Percentiles rank a stretch among this genome's conserved stretches.
phyloP scores from a whole-genome alignment of 2,113 vertebrate genomes.

The Polyodon spathula region DNA sequence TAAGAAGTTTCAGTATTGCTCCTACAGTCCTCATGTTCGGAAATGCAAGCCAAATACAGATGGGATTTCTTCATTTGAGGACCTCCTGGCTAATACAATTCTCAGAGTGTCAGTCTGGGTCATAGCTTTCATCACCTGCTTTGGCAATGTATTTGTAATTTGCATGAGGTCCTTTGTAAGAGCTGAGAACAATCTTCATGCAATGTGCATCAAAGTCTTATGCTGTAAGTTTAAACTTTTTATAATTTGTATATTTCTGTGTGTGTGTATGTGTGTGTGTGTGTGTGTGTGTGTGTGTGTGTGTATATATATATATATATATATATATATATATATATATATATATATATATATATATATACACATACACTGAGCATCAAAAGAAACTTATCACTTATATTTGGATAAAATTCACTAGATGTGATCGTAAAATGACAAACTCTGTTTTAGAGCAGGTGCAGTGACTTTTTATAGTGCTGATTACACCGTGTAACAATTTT shows the following conservation, averaged over 20 bases:
- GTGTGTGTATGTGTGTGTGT: no score
- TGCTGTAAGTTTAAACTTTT: slow-evolving; percentile 52
- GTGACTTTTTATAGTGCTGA: no score
- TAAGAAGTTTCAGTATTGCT: slow-evolving; percentile 71
- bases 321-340: background rate
- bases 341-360: no score
- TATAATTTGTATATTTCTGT: no score
- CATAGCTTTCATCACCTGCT: slow-evolving; percentile 71
- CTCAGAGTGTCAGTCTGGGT: slow-evolving; percentile 75
- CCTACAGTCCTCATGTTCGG: slow-evolving; percentile 63
- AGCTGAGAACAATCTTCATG: slow-evolving; percentile 67
- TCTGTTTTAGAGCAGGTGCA: no score
- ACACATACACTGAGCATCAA: slow-evolving; percentile 20
- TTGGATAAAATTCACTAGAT: no score
- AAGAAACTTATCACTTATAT: slow-evolving; percentile 19
- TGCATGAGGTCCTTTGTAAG: slow-evolving; percentile 71
- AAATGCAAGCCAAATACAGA: slow-evolving; percentile 72
- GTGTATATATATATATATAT: no score
- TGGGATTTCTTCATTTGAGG: slow-evolving; percentile 72
- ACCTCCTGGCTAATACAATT: slow-evolving; percentile 67
- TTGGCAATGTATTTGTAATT: slow-evolving; percentile 74
- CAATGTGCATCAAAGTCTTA: slow-evolving; percentile 72
- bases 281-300: no score
- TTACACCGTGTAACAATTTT: no score
- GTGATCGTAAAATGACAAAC: no score